Evolutionary conservation across 2,797 vertebrate genomes (phyloP).

Genomic region (Natrix natrix): DNA sequence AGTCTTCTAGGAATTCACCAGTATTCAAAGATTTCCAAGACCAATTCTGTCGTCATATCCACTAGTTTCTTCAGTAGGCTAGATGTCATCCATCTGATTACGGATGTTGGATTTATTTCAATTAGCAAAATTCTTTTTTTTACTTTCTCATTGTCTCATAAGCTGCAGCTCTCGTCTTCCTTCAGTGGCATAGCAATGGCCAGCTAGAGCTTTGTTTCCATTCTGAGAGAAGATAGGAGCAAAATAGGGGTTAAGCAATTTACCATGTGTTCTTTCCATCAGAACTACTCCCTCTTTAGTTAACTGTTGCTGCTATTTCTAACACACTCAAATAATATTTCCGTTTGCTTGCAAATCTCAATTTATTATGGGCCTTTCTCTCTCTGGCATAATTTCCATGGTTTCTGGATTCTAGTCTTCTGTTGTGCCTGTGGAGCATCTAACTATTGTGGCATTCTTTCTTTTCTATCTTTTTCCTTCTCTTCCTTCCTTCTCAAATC

Average conservation of each 20-base stretch:
- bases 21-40: not conserved
- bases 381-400: not conserved
- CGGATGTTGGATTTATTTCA: not conserved
- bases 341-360: not conserved
- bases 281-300: not conserved
- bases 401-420: not conserved
- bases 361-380: not conserved
- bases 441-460: not conserved
- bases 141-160: no score
- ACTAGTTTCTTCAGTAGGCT: not conserved
- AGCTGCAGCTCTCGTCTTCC: no score
- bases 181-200: not conserved
- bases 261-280: not conserved
- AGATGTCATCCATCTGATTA: not conserved
- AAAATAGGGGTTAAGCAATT: not conserved
- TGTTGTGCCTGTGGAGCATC: not conserved
- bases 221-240: not conserved
- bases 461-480: not conserved
- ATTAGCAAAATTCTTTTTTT: not conserved
- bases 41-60: not conserved
- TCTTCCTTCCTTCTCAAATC: not conserved
- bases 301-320: not conserved
- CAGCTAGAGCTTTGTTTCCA: not conserved
- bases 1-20: not conserved
- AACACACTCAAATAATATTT: not conserved